A percentile compares a stretch with the other conserved stretches of the same genome.
These are phyloP conservation scores for Microdon myrmicae DNA, from an alignment of 2,888 invertebrate species.

Conservation along the genomic window DNA sequence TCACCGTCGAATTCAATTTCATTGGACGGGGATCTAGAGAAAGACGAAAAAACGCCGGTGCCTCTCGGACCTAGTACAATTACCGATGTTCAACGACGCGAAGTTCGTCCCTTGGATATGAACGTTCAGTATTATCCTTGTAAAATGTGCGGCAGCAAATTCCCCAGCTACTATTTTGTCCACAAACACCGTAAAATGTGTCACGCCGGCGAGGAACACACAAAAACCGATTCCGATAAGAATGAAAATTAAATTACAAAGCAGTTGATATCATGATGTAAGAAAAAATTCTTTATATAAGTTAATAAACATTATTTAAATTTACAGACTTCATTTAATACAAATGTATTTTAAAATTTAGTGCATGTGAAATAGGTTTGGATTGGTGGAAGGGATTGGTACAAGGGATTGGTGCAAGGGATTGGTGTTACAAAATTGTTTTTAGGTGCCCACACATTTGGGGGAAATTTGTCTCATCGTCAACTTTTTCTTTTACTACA, in stretches of 20 bases:
- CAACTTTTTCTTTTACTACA: too few relatives aligned
- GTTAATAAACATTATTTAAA: constrained; percentile 7
- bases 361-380: too few relatives aligned
- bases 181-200: constrained; percentile 90
- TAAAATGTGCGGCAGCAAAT: constrained; percentile 91
- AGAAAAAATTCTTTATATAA: constrained; percentile 6
- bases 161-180: constrained; percentile 93
- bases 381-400: too few relatives aligned
- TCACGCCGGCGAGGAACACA: constrained; percentile 71
- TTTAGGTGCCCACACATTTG: too few relatives aligned
- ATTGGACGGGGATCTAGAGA: constrained; percentile 11
- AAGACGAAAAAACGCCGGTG: constrained; percentile 16
- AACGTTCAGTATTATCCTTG: constrained; percentile 93
- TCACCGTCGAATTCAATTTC: constrained; percentile 16
- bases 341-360: too few relatives aligned
- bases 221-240: constrained; percentile 36
- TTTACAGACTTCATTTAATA: too few relatives aligned
- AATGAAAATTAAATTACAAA: constrained; percentile 28
- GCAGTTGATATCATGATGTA: background rate
- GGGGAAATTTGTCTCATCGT: too few relatives aligned
- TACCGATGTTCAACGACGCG: constrained; percentile 66
- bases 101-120: constrained; percentile 76
- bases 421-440: too few relatives aligned
- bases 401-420: too few relatives aligned
- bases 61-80: constrained; percentile 50